Base-by-base conservation (phyloP, 2,797 vertebrate species). In the Galago senegalensis region DNA sequence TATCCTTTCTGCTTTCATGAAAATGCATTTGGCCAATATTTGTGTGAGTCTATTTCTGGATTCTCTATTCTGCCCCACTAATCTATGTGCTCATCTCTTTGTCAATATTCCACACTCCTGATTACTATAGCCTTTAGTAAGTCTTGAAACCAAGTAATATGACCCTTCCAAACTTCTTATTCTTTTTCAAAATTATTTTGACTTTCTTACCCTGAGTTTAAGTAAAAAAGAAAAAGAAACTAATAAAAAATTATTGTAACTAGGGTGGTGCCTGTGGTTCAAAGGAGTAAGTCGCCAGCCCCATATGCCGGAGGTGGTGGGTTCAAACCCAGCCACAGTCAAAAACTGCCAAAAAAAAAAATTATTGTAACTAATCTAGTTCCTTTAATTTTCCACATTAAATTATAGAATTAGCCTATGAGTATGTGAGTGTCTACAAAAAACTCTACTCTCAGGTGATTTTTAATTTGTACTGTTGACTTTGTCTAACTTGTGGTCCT, bases 181-280 rank as follows among this genome's bases (percentile, higher is more conserved):
- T 65, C 18, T 92, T 92, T 76, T 61, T 11, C 34, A 76, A 77
- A 87, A 79, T 76, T 65, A 21, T 83, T 92, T 93, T 91, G 61
- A 60, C 18, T 77, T 67, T 67, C 31, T n/a, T 67, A 67, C 16
- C 65, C 65, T n/a, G 7, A 67, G 65, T 67, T n/a, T 67, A 67
- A n/a, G 31, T 7, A 67, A 67, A 67, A 67, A 67, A 67, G 16
- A 67, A 67, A 67, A 63, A 3, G n/a, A 67, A 67, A 67, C 31
- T n/a, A 67, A 67, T 67, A 67, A 67, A 72, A 85, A 88, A 79
- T 76, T 60, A 34, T 83, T 93, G 86, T 92, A 58, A 43, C 23
- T 72, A 27, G 40, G 40, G 40, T 43, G 6, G 40, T 43, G 40
- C 40, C 40, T 43, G 40, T 43, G 40, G 40, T 7, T 43, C 40